Evolutionary conservation across 2,888 invertebrate species (phyloP), one percentile per base, ranked within the genome.

Genomic region (Troglohyphantes excavatus): DNA sequence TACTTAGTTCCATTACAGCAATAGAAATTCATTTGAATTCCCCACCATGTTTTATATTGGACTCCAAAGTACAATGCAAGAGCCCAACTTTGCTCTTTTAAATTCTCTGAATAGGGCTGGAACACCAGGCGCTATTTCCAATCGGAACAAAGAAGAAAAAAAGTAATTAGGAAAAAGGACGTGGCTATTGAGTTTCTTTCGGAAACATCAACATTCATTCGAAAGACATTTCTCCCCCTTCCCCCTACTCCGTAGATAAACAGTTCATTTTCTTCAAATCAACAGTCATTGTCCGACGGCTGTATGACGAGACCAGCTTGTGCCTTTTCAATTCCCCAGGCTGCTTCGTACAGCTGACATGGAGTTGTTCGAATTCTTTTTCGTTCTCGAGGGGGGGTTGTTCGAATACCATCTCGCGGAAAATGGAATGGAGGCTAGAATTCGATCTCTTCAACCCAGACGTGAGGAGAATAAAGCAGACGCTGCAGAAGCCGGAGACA

Each of bases 301-400:
- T 23, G 46, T 17, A 39, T 82, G 82, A 82, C 33, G 82, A 61
- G 72, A 26, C 70, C 13, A 78, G 61, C 65, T 65, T 73, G 83
- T 73, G 83, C 83, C 63, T 83, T 53, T 83, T 83, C 73, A 83
- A 83, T 83, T 83, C 82, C 82, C 81, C n/a, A n/a, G 68, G 27
- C 68, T 82, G 72, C 39, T 82, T 68, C 61, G 29, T 21, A 39
- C 82, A 82, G 82, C 82, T 82, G 82, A 82, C 72, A 81, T 29
- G 21, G 43, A 39, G 67, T 70, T 39, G 67, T 26, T 65, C 63
- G 63, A 65, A 83, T 68, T 65, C 46, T 73, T 39, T 23, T 27
- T 19, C 9, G 27, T 19, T n/a, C 29, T 33, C 73, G 76, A 76
- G 70, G 26, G 72, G 33, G n/a, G 61, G 75, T n/a, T 33, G 21